Base-by-base conservation (phyloP, 1,140 invertebrate genomes). In the Cydia fagiglandana region DNA sequence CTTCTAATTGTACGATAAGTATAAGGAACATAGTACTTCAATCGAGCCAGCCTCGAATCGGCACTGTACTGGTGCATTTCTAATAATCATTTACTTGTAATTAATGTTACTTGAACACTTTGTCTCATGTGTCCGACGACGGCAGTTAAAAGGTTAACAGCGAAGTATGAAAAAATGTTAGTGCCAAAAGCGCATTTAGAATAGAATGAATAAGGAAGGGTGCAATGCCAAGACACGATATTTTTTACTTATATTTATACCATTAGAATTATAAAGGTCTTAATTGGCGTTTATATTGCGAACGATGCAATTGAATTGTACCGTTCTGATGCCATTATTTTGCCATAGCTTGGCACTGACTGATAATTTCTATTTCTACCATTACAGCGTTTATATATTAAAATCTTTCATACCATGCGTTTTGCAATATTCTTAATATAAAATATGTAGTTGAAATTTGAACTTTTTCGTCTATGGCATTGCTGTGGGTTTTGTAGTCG, bases 261-360 rank as follows among this genome's bases (percentile, higher is more conserved):
- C 9, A 24, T 24, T 61, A 24, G 17, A 61, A 61, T 10, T 24
- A 10, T 61, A 61, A 61, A 61, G 17, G 56, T 61, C 56, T 61
- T 61, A 56, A 17, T 17, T 20, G 50, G 17, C n/a, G 5, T 53
- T 53, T 53, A 7, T n/a, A 53, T 50, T 53, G 50, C 6, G 4
- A 53, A 17, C n/a, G 50, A 1, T 47, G 50, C 50, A 53, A 53
- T 10, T n/a, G 4, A 47, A 47, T 15, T 15, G 45, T 15, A 15
- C 12, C 13, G 45, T 15, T 47, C 13, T 47, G 12, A 15, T 15
- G 13, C 45, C 12, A n/a, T 53, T 53, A 17, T 53, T 61, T 61
- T 61, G 56, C 56, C 56, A 61, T 61, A 61, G 20, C 56, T 61
- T 61, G 56, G 56, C 56, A 24, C 56, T 24, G 56, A 61, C 56